phyloP scores from a whole-genome alignment of 2,113 vertebrate species.

The Okapia johnstoni region DNA sequence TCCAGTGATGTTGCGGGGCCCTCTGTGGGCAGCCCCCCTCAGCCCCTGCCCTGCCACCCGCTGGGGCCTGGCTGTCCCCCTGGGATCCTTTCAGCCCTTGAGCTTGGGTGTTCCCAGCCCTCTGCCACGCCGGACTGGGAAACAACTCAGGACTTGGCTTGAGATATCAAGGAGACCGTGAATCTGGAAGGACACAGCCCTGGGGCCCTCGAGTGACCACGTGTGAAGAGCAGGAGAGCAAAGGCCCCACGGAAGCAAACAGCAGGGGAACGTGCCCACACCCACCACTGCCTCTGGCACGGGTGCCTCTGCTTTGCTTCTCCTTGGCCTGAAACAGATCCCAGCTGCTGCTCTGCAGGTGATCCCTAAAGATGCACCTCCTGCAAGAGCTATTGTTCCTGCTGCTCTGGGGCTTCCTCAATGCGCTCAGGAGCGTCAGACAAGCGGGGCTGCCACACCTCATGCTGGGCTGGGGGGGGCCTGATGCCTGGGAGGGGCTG shows the following conservation, averaged over 20 bases:
- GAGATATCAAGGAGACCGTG: not conserved
- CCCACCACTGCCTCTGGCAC: not conserved
- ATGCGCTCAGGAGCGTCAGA: not conserved
- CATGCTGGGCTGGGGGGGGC: not conserved
- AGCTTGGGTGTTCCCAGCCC: not conserved
- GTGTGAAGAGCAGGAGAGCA: too few relatives aligned
- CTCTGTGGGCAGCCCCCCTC: not conserved
- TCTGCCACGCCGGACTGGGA: not conserved
- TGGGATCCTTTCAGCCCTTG: not conserved
- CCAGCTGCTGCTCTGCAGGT: not conserved
- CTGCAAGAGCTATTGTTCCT: not conserved
- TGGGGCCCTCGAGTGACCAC: accelerated
- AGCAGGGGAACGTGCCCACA: not conserved
- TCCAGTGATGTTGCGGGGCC: not conserved
- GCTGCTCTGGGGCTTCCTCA: not conserved
- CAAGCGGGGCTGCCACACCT: not conserved
- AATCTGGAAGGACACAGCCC: not conserved
- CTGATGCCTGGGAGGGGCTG: too few relatives aligned
- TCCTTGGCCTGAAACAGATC: not conserved
- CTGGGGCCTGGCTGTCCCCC: not conserved
- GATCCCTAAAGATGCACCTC: not conserved
- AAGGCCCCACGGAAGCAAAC: not conserved
- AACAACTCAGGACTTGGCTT: not conserved
- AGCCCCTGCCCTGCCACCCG: not conserved
- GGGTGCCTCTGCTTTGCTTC: not conserved